Base-by-base conservation (phyloP, 2,113 vertebrate genomes). In the Scalopus aquaticus region DNA sequence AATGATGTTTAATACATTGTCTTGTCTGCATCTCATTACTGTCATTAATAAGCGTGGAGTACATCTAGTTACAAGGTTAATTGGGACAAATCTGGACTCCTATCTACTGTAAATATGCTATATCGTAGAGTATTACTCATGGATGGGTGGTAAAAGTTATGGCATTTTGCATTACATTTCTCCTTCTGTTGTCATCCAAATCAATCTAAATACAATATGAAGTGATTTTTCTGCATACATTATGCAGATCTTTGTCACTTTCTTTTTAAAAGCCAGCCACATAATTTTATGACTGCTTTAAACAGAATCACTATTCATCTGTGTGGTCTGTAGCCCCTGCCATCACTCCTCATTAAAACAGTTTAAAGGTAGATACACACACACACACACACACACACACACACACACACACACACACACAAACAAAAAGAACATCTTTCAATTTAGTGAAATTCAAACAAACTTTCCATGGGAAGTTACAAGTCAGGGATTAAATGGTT, bases 51-150 rank as follows among this genome's bases (percentile, higher is more conserved):
- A 98, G 97, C 98, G 94, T 98, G 98, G 97, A 98, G 98, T 99
- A 99, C 98, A 98, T 99, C 98, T 99, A 97, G 98, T 99, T 99
- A 98, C 98, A 99, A 99, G 99, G 99, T 99, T 99, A 99, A 99
- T 99, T 99, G 98, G 99, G 98, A 99, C 98, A 99, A 99, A 99
- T 98, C 98, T 98, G 96, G 98, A 98, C 98, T 98, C 97, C 96
- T 98, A 98, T 99, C 95, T 98, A 98, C 97, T 96, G 98, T 98
- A 98, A 99, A 98, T 99, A 98, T 97, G 98, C 98, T 98, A 97
- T 98, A 97, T 98, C 97, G 98, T 98, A 98, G 96, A 84, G 94
- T 78, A 69, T 95, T 93, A 96, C 96, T 98, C 80, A 88, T 77
- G 94, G 96, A 96, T 96, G 94, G 94, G 92, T 72, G 94, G 39